A percentile compares a stretch with the other conserved stretches of the same genome.
Evolutionary conservation across 2,888 invertebrate species (phyloP).

Genomic region (Congeria kusceri): DNA sequence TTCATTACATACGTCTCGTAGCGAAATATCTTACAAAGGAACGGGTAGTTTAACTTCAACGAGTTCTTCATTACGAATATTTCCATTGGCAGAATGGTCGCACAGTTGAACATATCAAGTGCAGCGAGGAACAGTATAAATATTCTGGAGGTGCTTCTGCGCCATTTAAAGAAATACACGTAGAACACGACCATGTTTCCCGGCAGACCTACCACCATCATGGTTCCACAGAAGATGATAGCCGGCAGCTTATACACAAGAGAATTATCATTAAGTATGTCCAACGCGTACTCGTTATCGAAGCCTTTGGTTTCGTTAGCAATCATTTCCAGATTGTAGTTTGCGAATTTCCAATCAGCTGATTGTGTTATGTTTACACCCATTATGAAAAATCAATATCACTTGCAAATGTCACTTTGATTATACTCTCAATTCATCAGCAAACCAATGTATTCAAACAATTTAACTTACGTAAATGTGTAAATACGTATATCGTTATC

Average conservation of each 20-base stretch:
- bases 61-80: constrained; percentile 66
- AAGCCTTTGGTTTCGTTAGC: too few species aligned
- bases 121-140: constrained; percentile 69
- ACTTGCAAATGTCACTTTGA: too few species aligned
- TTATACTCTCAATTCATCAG: too few species aligned
- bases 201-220: constrained; percentile 68
- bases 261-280: constrained; percentile 29
- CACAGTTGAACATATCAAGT: constrained; percentile 69
- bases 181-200: constrained; percentile 70
- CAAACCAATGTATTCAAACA: too few species aligned
- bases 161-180: constrained; percentile 71
- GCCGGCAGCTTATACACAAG: constrained; percentile 54
- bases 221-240: constrained; percentile 62
- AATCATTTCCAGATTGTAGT: too few species aligned
- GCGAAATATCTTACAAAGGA: constrained; percentile 68
- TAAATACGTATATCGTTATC: too few species aligned
- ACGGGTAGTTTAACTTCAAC: constrained; percentile 58
- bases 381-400: too few species aligned
- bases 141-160: constrained; percentile 64
- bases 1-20: constrained; percentile 70
- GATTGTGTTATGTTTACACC: too few species aligned
- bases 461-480: too few species aligned
- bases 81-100: constrained; percentile 70
- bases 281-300: constrained; percentile 1
- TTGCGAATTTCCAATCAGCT: too few species aligned